Base-by-base conservation (phyloP, 2,797 vertebrate genomes). In the Scolopax bukidnonensis region DNA sequence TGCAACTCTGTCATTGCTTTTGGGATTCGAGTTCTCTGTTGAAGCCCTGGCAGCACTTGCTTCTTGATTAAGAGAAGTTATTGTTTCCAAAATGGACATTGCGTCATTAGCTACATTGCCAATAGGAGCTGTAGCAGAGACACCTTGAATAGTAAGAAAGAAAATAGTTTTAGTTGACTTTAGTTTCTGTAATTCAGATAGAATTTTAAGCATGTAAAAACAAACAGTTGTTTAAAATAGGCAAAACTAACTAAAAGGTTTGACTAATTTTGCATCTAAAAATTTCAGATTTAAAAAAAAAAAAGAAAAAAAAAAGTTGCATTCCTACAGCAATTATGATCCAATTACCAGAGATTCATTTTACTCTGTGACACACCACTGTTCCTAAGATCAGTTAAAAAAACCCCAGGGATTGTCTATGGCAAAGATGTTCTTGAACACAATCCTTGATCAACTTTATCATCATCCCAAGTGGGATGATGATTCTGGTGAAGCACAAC, bases 41-140 rank as follows among this genome's bases (percentile, higher is more conserved):
- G 98, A 98, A 93, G 98, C 98, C 91, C 98, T 97, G 85, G 98
- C 98, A 61, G 98, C 98, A 36, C 97, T 99, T 8, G 98, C 98
- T 96, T 99, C 99, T 97, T 99, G 99, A 96, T 99, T 99, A 53
- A 99, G 98, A 87, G 98, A 98, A 18, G 98, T 98, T 76, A 99
- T 99, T 51, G 99, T 99, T 95, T 99, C 99, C 94, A 99, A 97
- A 97, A 99, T 99, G 53, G 99, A 99, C 98, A 99, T 98, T 84
- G 99, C 99, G 67, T 99, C 98, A 11, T 88, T 98, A 96, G 98
- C 97, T 67, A 98, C 97, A 1, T 97, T 98, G 36, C 98, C 95
- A 86, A 96, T 95, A 36, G 99, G 97, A 68, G 97, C 93, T 40
- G 98, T 95, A 16, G 97, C 76, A 45, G 98, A 98, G 47, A 94